These are phyloP conservation scores for Nothura maculosa DNA, from an alignment of 2,797 vertebrate species.

Conservation along the genomic window DNA sequence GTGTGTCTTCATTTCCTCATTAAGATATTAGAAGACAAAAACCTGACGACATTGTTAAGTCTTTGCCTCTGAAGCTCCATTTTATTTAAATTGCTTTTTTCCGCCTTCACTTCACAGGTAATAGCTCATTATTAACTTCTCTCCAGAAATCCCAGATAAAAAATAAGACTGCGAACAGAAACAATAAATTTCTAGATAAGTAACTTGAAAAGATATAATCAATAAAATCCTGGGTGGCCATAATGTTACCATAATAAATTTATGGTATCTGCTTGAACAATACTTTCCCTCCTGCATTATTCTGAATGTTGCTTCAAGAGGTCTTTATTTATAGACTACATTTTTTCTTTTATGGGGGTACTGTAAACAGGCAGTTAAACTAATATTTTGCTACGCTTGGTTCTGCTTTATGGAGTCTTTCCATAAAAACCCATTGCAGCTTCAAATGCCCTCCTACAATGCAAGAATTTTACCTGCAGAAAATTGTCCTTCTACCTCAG, in stretches of 20 bases:
- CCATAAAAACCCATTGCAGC: slow-evolving; percentile 49
- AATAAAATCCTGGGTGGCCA: slow-evolving; percentile 76
- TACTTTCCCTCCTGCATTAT: slow-evolving; percentile 50
- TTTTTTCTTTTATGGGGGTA: slow-evolving; percentile 59
- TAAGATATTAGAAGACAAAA: not conserved
- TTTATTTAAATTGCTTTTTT: slow-evolving; percentile 31
- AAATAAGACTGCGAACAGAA: slow-evolving; percentile 51
- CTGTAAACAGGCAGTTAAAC: slow-evolving; percentile 70
- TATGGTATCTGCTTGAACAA: slow-evolving; percentile 77
- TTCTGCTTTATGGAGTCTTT: slow-evolving; percentile 63
- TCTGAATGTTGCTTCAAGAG: slow-evolving; percentile 68
- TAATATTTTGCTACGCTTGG: slow-evolving; percentile 53
- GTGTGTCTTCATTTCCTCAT: not conserved
- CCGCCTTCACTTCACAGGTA: slow-evolving; percentile 18
- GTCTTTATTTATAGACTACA: slow-evolving; percentile 67
- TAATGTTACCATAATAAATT: slow-evolving; percentile 68
- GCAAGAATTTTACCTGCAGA: not conserved
- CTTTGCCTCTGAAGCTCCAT: slow-evolving; percentile 3
- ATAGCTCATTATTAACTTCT: slow-evolving; percentile 61
- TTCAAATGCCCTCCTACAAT: not conserved
- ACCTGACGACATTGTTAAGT: rapidly evolving
- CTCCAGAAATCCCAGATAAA: slow-evolving; percentile 42
- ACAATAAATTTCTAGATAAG: slow-evolving; percentile 68
- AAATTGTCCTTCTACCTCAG: not conserved
- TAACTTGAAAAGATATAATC: slow-evolving; percentile 62